Percentiles rank a stretch among this genome's conserved stretches.
These are phyloP conservation scores for Lasioglossum calceatum DNA, from an alignment of 2,888 invertebrate genomes.

Conservation along the genomic window DNA sequence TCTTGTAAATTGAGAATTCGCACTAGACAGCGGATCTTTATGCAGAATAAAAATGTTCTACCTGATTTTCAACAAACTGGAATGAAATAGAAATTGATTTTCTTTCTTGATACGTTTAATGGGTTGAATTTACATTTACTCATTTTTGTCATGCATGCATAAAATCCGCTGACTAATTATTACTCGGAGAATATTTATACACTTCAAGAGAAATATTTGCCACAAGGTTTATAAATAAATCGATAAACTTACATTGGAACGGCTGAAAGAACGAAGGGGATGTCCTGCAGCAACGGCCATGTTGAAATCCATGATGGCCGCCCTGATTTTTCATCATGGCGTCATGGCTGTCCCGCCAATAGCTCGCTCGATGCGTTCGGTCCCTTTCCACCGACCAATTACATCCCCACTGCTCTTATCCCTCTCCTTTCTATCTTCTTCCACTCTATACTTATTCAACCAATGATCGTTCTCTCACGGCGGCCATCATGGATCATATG, in stretches of 20 bases:
- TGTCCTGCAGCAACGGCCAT: conserved; percentile 73
- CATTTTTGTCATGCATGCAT: too few species aligned
- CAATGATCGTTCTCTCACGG: conserved; percentile 28
- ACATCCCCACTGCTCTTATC: conserved; percentile 66
- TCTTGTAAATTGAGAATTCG: not conserved
- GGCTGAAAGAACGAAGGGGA: conserved; percentile 26
- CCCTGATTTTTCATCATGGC: conserved; percentile 71
- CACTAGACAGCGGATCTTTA: too few species aligned
- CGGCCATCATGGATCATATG: conserved; percentile 80
- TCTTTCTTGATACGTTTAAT: too few species aligned
- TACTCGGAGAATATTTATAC: not conserved
- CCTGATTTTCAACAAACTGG: too few species aligned
- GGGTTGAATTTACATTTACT: too few species aligned
- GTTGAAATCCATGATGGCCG: conserved; percentile 83
- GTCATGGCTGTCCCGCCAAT: conserved; percentile 78
- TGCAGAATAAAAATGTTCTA: too few species aligned
- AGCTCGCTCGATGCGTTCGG: conserved; percentile 67
- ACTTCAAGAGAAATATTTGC: not conserved
- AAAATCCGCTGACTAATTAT: not conserved
- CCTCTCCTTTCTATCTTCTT: conserved; percentile 52
- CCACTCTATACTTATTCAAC: conserved; percentile 47
- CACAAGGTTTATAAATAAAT: not conserved
- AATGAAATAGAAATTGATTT: too few species aligned
- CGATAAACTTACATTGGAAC: not conserved
- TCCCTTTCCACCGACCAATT: conserved; percentile 73